Conservation (phyloP, 2,797 vertebrate genomes). For the Rachycentron canadum region DNA sequence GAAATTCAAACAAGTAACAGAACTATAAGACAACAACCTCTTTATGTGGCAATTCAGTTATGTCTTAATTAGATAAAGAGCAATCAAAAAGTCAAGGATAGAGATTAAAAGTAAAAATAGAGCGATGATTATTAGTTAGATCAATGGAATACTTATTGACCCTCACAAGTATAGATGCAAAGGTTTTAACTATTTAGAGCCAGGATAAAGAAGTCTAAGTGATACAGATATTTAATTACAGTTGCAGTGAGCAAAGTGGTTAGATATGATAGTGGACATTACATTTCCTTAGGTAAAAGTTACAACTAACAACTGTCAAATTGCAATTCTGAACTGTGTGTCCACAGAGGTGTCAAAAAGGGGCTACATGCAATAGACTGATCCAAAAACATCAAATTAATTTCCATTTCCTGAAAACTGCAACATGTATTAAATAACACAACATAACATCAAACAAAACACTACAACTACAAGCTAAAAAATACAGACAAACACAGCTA, state of each 20-base stretch:
- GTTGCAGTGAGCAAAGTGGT: no score
- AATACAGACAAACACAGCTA: conserved; percentile 47
- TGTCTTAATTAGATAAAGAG: background rate
- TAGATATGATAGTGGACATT: background rate
- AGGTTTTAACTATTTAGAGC: background rate
- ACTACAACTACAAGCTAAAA: conserved; percentile 33
- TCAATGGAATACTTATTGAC: background rate
- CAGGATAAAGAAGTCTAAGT: background rate
- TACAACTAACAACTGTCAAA: background rate
- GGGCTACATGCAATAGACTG: background rate
- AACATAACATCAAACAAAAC: conserved; percentile 32
- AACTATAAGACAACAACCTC: background rate
- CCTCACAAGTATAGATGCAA: background rate
- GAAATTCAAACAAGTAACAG: background rate
- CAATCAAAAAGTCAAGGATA: background rate
- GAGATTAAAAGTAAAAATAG: background rate
- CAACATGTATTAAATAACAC: conserved; percentile 13
- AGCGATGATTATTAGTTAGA: background rate
- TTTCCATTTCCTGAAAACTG: background rate
- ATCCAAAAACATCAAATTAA: background rate
- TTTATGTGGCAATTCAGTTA: background rate
- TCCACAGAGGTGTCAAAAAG: no score
- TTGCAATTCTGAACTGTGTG: background rate
- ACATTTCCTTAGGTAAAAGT: background rate
- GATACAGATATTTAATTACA: background rate